A percentile compares a stretch with the other conserved stretches of the same genome.
Conservation (phyloP, 30 jellyfish, hydroid and myxozoan species). For the Turritopsis dohrnii region DNA sequence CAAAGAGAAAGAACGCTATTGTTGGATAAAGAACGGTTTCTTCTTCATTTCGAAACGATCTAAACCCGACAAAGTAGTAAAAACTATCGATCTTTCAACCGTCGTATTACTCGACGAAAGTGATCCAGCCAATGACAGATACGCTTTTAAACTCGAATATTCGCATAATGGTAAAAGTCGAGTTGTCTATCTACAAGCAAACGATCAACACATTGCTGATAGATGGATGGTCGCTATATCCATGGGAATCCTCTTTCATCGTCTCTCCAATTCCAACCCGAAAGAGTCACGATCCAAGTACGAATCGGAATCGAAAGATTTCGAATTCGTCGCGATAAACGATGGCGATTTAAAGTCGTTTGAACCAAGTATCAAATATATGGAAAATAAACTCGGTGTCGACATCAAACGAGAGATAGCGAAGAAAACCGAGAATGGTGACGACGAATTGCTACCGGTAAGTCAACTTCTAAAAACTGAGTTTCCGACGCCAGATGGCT, state of each 20-base stretch:
- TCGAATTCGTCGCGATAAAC: constrained; percentile 13
- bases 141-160: constrained; percentile 66
- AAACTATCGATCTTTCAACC: constrained; percentile 63
- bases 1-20: constrained; percentile 57
- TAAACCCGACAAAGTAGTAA: constrained; percentile 55
- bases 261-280: constrained; percentile 40
- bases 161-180: constrained; percentile 35
- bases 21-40: constrained; percentile 71
- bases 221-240: constrained; percentile 99
- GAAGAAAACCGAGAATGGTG: background rate
- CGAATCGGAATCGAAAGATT: constrained; percentile 22
- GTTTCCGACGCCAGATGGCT: constrained; percentile 1
- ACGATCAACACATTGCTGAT: constrained; percentile 72
- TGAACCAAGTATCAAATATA: background rate
- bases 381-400: background rate
- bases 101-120: constrained; percentile 88
- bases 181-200: constrained; percentile 48
- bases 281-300: background rate
- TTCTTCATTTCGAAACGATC: constrained; percentile 69
- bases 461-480: background rate
- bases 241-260: constrained; percentile 87
- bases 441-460: background rate
- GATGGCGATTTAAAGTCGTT: constrained; percentile 15
- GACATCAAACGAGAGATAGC: constrained; percentile 19
- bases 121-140: constrained; percentile 59